These are phyloP conservation scores for Thaumatotibia leucotreta DNA, from an alignment of 1,140 invertebrate species.

Conservation along the genomic window DNA sequence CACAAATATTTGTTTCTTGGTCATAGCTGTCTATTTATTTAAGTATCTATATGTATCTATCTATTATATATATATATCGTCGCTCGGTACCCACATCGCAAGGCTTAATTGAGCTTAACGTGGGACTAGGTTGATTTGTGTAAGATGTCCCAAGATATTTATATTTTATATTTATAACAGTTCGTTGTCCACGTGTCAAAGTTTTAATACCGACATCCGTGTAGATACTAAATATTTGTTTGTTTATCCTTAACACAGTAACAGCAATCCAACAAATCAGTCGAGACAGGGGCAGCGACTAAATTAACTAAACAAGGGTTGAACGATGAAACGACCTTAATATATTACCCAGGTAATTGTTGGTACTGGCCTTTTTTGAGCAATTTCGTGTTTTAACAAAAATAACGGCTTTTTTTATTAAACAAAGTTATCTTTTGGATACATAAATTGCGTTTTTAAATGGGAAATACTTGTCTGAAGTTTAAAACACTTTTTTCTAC, in stretches of 20 bases:
- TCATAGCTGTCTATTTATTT: too few species aligned
- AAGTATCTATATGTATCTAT: too few species aligned
- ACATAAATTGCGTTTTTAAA: not conserved
- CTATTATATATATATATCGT: too few species aligned
- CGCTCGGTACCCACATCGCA: too few species aligned
- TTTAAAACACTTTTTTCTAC: too few species aligned
- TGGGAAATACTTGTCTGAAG: not conserved
- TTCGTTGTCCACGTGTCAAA: not conserved
- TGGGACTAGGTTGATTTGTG: too few species aligned
- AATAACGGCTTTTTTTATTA: not conserved
- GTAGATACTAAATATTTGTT: not conserved
- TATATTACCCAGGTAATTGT: slow-evolving; percentile 12
- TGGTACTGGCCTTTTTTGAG: not conserved
- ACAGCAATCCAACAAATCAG: slow-evolving; percentile 13
- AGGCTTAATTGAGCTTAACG: too few species aligned
- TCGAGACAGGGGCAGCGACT: slow-evolving; percentile 12
- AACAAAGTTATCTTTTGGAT: slow-evolving; percentile 3
- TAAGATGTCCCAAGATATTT: too few species aligned
- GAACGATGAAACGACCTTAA: slow-evolving; percentile 13
- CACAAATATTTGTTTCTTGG: too few species aligned
- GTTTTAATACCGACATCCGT: not conserved
- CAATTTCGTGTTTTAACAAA: not conserved
- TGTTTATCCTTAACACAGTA: slow-evolving; percentile 6
- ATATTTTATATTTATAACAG: not conserved
- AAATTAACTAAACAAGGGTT: slow-evolving; percentile 14